Base-by-base conservation (phyloP, 1,140 invertebrate species). In the Calliphora vicina region DNA sequence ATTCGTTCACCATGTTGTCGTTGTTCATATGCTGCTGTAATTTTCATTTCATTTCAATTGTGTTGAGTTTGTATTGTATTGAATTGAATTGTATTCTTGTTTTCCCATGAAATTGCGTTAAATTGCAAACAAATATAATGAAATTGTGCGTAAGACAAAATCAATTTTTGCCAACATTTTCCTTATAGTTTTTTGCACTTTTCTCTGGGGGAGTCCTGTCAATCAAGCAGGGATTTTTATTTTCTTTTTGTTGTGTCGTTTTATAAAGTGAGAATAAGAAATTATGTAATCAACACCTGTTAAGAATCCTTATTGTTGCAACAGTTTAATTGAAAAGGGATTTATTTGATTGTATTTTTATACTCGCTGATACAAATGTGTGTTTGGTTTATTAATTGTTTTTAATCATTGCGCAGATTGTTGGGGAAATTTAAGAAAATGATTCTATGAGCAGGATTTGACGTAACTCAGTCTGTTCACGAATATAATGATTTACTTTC, bases 201-300 rank as follows among this genome's bases (percentile, higher is more conserved):
- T 29, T 74, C 72, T 74, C 27, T 74, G 72, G 72, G 71, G 72
- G 72, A 35, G 72, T 74, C 72, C 72, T 74, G 72, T 74, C 72
- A 74, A 74, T 74, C 72, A 74, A 29, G 35, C 8, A 35, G 72
- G 17, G 13, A 27, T 74, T 74, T 74, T 74, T 74, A 27, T 27
- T 35, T 10, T 72, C 25, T 27, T 26, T 72, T 4, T 72, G 15
- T 72, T 72, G n/a, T 17, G 15, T 17, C 15, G 72, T 4, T n/a
- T n/a, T 17, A 74, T 35, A 26, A 74, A 74, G 72, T 74, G 72
- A 74, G 72, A 74, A 74, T 74, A 74, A 74, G 72, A 74, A 74
- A 74, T 74, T 74, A 74, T 74, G 72, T 23, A 35, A 74, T 74
- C 72, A 74, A 74, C 72, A 74, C 72, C 72, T 74, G 72, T 74